Conservation (phyloP, 2,888 invertebrate species). For the Epinotia brunnichana region DNA sequence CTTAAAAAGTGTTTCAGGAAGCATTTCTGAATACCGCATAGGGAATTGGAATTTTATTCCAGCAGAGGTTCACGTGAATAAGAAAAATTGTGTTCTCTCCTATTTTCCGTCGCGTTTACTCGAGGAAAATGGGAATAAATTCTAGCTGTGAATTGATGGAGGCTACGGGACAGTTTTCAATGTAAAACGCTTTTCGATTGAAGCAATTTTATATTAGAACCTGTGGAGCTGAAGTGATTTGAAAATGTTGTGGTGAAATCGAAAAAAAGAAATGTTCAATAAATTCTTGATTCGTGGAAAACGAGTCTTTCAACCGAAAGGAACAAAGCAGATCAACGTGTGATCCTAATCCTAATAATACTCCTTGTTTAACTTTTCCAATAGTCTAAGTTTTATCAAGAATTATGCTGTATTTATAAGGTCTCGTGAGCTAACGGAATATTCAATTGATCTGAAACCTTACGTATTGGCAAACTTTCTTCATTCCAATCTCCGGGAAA, state of each 20-base stretch:
- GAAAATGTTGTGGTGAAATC: background rate
- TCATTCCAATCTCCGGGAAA: slow-evolving; percentile 35
- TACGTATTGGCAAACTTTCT: slow-evolving; percentile 35
- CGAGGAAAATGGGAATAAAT: slow-evolving; percentile 23
- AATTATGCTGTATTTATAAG: slow-evolving; percentile 29
- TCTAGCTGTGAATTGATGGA: slow-evolving; percentile 39
- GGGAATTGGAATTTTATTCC: slow-evolving; percentile 47
- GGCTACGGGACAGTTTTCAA: slow-evolving; percentile 30
- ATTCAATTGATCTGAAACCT: slow-evolving; percentile 34
- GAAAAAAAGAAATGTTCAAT: background rate
- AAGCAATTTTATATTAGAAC: slow-evolving; percentile 20
- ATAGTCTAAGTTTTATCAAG: background rate
- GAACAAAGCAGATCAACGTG: background rate
- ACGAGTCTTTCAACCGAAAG: background rate
- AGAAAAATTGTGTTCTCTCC: slow-evolving; percentile 46
- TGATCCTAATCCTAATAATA: background rate
- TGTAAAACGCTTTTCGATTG: slow-evolving; percentile 34
- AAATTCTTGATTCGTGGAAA: background rate
- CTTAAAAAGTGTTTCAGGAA: slow-evolving; percentile 8
- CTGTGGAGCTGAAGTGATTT: slow-evolving; percentile 4
- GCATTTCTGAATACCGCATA: slow-evolving; percentile 23
- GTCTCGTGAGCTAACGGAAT: slow-evolving; percentile 17
- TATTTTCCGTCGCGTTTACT: slow-evolving; percentile 36
- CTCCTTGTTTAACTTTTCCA: background rate
- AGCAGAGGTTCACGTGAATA: slow-evolving; percentile 47